Evolutionary conservation across 2,797 vertebrate species (phyloP).

Genomic region (Spinibarbus caldwelli): DNA sequence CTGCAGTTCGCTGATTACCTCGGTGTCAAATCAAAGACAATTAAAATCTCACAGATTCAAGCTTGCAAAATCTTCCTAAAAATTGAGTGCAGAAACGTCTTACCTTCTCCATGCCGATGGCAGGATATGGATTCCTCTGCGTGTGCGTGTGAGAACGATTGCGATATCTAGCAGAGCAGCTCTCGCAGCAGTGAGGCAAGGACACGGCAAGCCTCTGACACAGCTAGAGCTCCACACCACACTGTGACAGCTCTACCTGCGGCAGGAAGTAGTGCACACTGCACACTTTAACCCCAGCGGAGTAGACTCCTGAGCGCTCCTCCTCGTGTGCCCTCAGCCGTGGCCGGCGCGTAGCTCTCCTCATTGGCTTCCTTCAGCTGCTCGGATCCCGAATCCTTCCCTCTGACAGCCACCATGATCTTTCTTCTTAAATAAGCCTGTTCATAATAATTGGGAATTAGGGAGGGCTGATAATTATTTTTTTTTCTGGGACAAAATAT

Average conservation of each 20-base stretch:
- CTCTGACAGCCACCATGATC: slow-evolving; percentile 70
- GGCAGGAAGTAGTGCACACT: slow-evolving; percentile 73
- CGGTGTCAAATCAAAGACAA: slow-evolving; percentile 15
- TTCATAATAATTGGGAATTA: slow-evolving; percentile 85
- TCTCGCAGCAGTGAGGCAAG: slow-evolving; percentile 52
- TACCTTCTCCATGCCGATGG: slow-evolving; percentile 59
- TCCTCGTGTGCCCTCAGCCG: slow-evolving; percentile 25
- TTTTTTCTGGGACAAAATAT: slow-evolving; percentile 83
- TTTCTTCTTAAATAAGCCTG: slow-evolving; percentile 81
- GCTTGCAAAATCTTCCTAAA: neutral
- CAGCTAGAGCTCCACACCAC: slow-evolving; percentile 50
- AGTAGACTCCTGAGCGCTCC: slow-evolving; percentile 74
- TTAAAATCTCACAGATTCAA: neutral
- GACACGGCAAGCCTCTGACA: slow-evolving; percentile 48
- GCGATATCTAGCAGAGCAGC: slow-evolving; percentile 21
- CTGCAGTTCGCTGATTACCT: neutral
- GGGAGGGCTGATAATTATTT: slow-evolving; percentile 84
- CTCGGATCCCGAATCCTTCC: slow-evolving; percentile 36
- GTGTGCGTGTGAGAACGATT: slow-evolving; percentile 9
- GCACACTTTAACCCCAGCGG: slow-evolving; percentile 73
- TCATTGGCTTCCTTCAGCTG: slow-evolving; percentile 55
- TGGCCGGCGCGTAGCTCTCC: slow-evolving; percentile 69
- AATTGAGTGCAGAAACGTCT: neutral
- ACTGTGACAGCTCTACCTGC: slow-evolving; percentile 75
- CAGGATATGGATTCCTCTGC: slow-evolving; percentile 23